Base-by-base conservation (phyloP, 1,140 invertebrate species). In the Drosophila biarmipes region DNA sequence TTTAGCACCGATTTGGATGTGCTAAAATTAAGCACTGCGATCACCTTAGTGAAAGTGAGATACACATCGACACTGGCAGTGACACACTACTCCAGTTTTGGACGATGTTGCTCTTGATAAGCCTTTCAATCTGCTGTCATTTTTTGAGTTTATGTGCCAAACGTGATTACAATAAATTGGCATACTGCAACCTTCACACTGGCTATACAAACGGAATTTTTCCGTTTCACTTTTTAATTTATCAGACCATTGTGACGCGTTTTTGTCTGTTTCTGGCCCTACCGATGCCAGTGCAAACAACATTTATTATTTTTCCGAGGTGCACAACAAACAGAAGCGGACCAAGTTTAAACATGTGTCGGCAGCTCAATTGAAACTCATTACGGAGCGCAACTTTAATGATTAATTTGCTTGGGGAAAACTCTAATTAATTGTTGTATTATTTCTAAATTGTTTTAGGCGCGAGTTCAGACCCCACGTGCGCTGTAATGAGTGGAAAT, bases 131-230 rank as follows among this genome's bases (percentile, higher is more conserved):
- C 49, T 56, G 45, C 17, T 58, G 31, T 19, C 12, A 68, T 56
- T 69, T 55, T 68, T 52, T 55, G 48, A 24, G 31, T 55, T 57
- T 45, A 27, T 58, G 38, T 62, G 58, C 42, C 43, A 67, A 81
- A 84, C 80, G 80, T 84, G 80, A 85, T 85, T 59, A 71, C 43
- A 67, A 86, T 80, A 42, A 58, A 66, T 58, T 58, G 45, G 17
- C 45, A 31, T 53, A 15, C 45, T 49, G 14, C 45, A 62, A 52
- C 73, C 63, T 85, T 66, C 45, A 52, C 48, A 62, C n/a, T 17
- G 58, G 72, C 35, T 76, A 59, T 58, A 59, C 46, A 74, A 55
- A 46, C 52, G 37, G 15, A 57, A 67, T 76, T 48, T 52, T 68
- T 56, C 27, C 15, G 10, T 15, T 71, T 12, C 2, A 15, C 12